phyloP scores from a whole-genome alignment of 92 coral and sea anemone genomes.

The Epizoanthus scotinus region DNA sequence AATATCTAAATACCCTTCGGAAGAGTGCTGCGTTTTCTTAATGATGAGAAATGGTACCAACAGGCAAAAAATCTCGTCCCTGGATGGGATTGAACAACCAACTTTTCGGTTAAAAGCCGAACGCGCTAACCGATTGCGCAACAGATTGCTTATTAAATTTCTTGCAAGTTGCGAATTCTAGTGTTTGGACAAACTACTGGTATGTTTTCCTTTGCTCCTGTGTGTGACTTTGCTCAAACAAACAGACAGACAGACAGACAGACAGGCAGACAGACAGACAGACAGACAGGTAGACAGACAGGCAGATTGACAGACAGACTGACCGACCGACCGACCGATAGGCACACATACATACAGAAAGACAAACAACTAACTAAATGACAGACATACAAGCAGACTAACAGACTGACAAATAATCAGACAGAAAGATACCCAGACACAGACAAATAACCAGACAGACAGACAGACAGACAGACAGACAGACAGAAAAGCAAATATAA shows the following conservation, averaged over 20 bases:
- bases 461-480: background rate
- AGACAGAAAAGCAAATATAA: too few relatives aligned
- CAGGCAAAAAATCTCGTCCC: slow-evolving; percentile 38
- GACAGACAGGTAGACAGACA: background rate
- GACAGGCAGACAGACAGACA: too few relatives aligned
- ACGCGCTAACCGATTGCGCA: slow-evolving; percentile 85
- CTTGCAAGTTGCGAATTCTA: too few relatives aligned
- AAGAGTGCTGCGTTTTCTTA: too few relatives aligned
- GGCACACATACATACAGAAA: too few relatives aligned
- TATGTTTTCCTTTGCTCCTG: too few relatives aligned
- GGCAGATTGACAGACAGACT: background rate
- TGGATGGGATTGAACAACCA: slow-evolving; percentile 72
- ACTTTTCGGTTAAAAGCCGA: slow-evolving; percentile 76
- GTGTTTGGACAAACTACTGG: too few relatives aligned
- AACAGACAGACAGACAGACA: background rate
- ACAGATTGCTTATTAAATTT: slow-evolving; percentile 57
- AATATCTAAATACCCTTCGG: too few relatives aligned
- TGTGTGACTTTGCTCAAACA: background rate
- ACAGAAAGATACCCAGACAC: background rate
- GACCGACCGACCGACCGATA: background rate
- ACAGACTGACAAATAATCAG: too few relatives aligned
- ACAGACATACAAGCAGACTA: background rate
- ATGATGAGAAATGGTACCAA: too few relatives aligned
- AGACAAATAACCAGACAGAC: background rate
- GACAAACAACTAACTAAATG: too few relatives aligned